Base-by-base conservation (phyloP, 2,888 invertebrate genomes). In the Sesia apiformis region DNA sequence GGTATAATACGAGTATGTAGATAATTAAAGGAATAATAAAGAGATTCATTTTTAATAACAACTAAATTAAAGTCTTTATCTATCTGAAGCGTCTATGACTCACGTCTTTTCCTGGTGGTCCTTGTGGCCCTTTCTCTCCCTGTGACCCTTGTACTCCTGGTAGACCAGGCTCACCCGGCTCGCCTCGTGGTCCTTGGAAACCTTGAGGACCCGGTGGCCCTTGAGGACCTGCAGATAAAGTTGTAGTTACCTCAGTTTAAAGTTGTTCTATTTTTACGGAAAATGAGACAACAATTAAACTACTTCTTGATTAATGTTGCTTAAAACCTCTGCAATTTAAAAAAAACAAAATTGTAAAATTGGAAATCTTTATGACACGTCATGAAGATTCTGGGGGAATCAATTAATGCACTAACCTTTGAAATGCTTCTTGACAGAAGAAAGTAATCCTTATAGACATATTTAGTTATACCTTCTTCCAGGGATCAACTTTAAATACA, bases 181-280 rank as follows among this genome's bases (percentile, higher is more conserved):
- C 95, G 51, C 96, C 96, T 59, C 96, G 90, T 8, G 92, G 90
- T 3, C 96, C 96, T 87, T 96, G 95, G 63, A 96, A 96, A 7
- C 96, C 96, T 81, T 95, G 94, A 0, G 95, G 94, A 2, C 90
- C 90, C 2, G 87, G 85, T 1, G 88, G 87, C 4, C 90, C 90
- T 70, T 86, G 86, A 0, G 86, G 86, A 57, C 90, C 90, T 90
- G 42, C 38, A 38, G n/a, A 51, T 53, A 51, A 43, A 23, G 3
- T 49, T 49, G 23, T 23, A 23, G 23, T 23, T 23, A 2, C 23
- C 49, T n/a, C 23, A 8, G 5, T 49, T 49, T 49, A 49, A 49
- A 38, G 52, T 0, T 49, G 6, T 38, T 43, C 23, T 23, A 1
- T 23, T 23, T 23, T 23, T 23, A 23, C 23, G 23, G 23, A 23